Percentiles rank a stretch among this genome's conserved stretches.
Conservation (phyloP, 2,113 vertebrate species). For the Misgurnus anguillicaudatus region DNA sequence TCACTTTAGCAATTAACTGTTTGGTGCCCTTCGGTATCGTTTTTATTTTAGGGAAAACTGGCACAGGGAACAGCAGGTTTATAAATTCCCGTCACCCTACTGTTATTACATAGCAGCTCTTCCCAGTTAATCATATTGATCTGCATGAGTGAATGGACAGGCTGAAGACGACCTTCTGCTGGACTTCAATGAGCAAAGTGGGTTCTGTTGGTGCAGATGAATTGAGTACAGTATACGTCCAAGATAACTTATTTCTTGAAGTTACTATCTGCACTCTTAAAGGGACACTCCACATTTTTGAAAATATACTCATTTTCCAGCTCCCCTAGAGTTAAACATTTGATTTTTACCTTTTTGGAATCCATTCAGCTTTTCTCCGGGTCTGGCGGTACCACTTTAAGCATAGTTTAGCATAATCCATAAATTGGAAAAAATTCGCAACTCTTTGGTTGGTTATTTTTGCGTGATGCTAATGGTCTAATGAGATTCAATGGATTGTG, state of each 20-base stretch:
- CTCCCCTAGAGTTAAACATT: too few species aligned
- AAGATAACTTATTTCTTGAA: conserved; percentile 23
- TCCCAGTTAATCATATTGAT: conserved; percentile 44
- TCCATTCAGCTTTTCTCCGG: too few species aligned
- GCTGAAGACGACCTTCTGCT: conserved; percentile 32
- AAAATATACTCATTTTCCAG: too few species aligned
- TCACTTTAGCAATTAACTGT: conserved; percentile 34
- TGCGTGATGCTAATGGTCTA: too few species aligned
- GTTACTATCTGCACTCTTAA: conserved; percentile 15
- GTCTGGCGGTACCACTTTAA: too few species aligned
- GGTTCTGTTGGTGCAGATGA: background rate
- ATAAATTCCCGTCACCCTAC: conserved; percentile 29
- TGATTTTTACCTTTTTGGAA: too few species aligned
- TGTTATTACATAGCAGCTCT: conserved; percentile 1
- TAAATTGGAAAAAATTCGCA: too few species aligned
- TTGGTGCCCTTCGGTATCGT: conserved; percentile 13
- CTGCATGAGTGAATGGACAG: conserved; percentile 19
- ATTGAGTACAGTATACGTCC: background rate
- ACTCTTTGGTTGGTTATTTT: too few species aligned
- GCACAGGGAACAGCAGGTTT: conserved; percentile 1
- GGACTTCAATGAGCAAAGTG: background rate
- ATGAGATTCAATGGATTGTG: too few species aligned
- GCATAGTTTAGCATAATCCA: too few species aligned
- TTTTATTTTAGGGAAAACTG: conserved; percentile 3
- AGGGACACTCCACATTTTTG: too few species aligned